Conservation (phyloP, 1,140 invertebrate species). For the Cotesia typhae region DNA sequence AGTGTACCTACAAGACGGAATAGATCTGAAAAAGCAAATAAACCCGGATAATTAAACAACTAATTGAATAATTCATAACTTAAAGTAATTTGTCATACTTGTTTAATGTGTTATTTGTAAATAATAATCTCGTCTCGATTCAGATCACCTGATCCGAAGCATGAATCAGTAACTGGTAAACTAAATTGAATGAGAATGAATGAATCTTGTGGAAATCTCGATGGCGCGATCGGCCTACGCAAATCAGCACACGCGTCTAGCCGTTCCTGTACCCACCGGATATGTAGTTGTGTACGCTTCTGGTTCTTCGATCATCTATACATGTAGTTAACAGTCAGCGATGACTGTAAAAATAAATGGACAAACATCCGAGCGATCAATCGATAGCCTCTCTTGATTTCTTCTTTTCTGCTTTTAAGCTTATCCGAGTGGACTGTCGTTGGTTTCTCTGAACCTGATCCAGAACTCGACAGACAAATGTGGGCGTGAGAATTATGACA, state of each 20-base stretch:
- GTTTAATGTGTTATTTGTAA: neutral
- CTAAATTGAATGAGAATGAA: too few relatives aligned
- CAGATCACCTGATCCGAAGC: too few relatives aligned
- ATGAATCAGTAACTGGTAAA: too few relatives aligned
- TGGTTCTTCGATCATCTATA: too few relatives aligned
- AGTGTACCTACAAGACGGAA: too few relatives aligned
- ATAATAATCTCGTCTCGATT: neutral
- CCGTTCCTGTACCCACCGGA: too few relatives aligned
- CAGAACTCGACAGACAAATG: constrained; percentile 1
- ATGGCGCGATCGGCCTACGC: too few relatives aligned
- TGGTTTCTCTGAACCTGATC: neutral
- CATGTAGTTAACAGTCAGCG: neutral
- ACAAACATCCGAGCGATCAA: constrained; percentile 31
- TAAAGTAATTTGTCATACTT: neutral
- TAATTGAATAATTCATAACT: constrained; percentile 23
- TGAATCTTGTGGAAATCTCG: too few relatives aligned
- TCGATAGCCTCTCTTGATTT: constrained; percentile 25
- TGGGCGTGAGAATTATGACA: constrained; percentile 15
- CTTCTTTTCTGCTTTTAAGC: constrained; percentile 17
- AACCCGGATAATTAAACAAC: constrained; percentile 8
- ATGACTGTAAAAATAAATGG: constrained; percentile 37
- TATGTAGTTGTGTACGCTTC: too few relatives aligned
- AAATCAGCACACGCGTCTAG: too few relatives aligned
- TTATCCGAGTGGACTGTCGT: neutral
- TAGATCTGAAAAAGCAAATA: constrained; percentile 4